Percentiles rank a stretch among this genome's conserved stretches.
Evolutionary conservation across 92 coral and sea anemone species (phyloP).

Genomic region (Epizoanthus fatuus): DNA sequence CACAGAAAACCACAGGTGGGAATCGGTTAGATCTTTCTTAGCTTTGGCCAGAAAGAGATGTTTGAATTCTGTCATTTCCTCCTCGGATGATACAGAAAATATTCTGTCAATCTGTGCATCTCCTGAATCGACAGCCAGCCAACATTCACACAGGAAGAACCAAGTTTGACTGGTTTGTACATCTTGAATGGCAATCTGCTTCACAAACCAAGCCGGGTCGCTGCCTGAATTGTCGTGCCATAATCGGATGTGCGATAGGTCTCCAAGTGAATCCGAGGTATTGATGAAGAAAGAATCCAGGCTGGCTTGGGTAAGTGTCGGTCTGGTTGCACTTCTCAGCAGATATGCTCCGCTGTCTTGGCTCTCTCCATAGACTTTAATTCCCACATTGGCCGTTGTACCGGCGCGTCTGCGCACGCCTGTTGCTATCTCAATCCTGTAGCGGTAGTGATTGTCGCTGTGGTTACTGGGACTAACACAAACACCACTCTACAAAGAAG

Average conservation of each 20-base stretch:
- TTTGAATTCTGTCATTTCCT: constrained; percentile 85
- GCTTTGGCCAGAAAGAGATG: constrained; percentile 88
- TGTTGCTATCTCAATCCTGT: constrained; percentile 83
- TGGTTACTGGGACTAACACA: constrained; percentile 90
- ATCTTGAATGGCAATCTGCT: constrained; percentile 84
- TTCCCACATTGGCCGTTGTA: constrained; percentile 94
- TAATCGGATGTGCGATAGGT: constrained; percentile 83
- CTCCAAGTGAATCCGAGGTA: constrained; percentile 86
- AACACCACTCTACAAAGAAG: constrained; percentile 68
- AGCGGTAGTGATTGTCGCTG: constrained; percentile 70
- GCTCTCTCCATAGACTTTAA: constrained; percentile 85
- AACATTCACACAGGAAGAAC: constrained; percentile 89
- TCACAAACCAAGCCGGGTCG: constrained; percentile 94
- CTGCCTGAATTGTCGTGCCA: constrained; percentile 98
- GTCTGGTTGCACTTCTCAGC: constrained; percentile 57
- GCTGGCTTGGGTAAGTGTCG: constrained; percentile 77
- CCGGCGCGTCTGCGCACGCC: constrained; percentile 96
- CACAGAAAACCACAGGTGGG: constrained; percentile 98
- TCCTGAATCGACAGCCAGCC: constrained; percentile 98
- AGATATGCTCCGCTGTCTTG: constrained; percentile 87
- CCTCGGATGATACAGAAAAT: constrained; percentile 77
- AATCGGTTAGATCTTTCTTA: constrained; percentile 86
- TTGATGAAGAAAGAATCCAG: constrained; percentile 83
- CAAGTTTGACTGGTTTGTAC: constrained; percentile 69
- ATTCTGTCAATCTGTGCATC: constrained; percentile 92